A percentile compares a stretch with the other conserved stretches of the same genome.
Evolutionary conservation across 2,888 invertebrate species (phyloP).

Genomic region (Agonopterix heracliana): DNA sequence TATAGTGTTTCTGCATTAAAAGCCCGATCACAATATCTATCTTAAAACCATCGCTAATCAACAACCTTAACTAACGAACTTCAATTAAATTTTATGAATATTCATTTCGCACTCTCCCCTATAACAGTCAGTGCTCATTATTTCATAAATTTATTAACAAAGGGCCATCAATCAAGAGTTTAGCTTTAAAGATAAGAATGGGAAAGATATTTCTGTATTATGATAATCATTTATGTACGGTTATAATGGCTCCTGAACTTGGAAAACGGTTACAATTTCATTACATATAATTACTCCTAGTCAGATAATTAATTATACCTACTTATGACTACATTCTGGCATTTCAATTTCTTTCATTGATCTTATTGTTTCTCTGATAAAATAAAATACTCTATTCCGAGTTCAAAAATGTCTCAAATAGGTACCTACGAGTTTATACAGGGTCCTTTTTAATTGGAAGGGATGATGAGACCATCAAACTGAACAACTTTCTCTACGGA

Average conservation of each 20-base stretch:
- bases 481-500: too few species aligned
- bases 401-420: too few species aligned
- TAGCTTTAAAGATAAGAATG: slow-evolving; percentile 19
- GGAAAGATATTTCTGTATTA: slow-evolving; percentile 22
- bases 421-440: too few species aligned
- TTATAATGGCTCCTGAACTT: slow-evolving; percentile 6
- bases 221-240: slow-evolving; percentile 17
- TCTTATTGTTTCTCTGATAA: too few species aligned
- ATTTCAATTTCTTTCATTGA: too few species aligned
- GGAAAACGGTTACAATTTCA: neutral
- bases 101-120: slow-evolving; percentile 34
- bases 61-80: slow-evolving; percentile 32
- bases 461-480: too few species aligned
- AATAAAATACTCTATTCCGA: too few species aligned
- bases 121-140: slow-evolving; percentile 28
- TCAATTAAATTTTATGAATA: slow-evolving; percentile 47
- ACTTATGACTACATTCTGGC: too few species aligned
- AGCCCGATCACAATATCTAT: slow-evolving; percentile 11
- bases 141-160: slow-evolving; percentile 43
- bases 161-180: slow-evolving; percentile 27
- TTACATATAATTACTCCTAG: too few species aligned
- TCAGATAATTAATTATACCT: too few species aligned
- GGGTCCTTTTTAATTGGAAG: too few species aligned
- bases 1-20: slow-evolving; percentile 1
- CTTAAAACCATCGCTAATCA: slow-evolving; percentile 9